Evolutionary conservation across 2,113 vertebrate species (phyloP).

Genomic region (Pogona vitticeps): DNA sequence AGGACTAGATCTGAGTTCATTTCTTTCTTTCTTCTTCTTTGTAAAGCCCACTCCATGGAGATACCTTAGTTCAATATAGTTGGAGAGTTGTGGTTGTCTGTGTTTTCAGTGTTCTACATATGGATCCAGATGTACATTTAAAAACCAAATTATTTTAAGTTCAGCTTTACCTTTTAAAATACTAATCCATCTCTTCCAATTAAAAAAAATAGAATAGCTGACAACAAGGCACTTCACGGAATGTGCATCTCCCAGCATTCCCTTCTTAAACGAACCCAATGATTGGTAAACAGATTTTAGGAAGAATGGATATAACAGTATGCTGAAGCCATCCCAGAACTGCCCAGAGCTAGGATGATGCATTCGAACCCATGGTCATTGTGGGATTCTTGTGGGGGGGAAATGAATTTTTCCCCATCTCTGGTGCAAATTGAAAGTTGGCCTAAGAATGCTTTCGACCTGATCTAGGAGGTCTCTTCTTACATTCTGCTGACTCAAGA

Average conservation of each 20-base stretch:
- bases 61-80: not conserved
- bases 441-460: not conserved
- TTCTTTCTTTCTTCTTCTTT: too few species aligned
- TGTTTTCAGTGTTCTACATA: not conserved
- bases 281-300: not conserved
- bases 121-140: not conserved
- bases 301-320: too few species aligned
- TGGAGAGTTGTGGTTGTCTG: not conserved
- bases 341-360: not conserved
- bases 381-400: too few species aligned
- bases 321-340: too few species aligned
- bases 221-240: not conserved
- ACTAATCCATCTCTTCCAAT: not conserved
- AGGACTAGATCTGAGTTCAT: not conserved
- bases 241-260: not conserved
- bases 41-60: too few species aligned
- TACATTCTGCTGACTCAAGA: not conserved
- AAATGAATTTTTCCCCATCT: too few species aligned
- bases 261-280: not conserved
- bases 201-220: not conserved
- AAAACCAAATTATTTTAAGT: not conserved
- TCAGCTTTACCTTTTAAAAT: not conserved
- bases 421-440: not conserved
- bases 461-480: not conserved
- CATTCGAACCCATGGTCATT: too few species aligned